These are phyloP conservation scores for Tetragonula clypearis DNA, from an alignment of 1,140 invertebrate genomes.

Conservation along the genomic window DNA sequence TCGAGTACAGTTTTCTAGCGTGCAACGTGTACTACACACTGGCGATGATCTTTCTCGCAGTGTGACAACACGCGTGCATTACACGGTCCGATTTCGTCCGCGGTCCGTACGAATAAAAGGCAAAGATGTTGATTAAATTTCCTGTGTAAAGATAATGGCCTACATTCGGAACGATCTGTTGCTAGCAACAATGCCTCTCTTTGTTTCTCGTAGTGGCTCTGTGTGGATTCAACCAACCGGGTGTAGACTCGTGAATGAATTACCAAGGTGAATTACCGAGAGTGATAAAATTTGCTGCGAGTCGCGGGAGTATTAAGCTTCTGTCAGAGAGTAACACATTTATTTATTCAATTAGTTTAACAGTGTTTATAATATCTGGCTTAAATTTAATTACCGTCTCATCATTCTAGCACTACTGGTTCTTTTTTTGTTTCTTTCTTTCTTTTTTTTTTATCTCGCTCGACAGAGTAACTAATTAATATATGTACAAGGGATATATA, in stretches of 20 bases:
- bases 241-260: not conserved
- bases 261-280: not conserved
- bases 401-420: not conserved
- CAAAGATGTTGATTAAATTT: constrained; percentile 46
- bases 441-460: not conserved
- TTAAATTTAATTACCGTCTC: constrained; percentile 9
- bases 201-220: not conserved
- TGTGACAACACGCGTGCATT: not conserved
- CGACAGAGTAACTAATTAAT: not conserved
- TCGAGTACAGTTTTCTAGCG: not conserved
- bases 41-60: not conserved
- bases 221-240: not conserved
- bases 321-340: not conserved
- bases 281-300: not conserved
- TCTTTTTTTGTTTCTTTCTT: not conserved
- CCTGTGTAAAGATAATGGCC: constrained; percentile 33
- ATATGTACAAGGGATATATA: not conserved
- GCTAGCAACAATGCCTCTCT: not conserved
- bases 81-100: constrained; percentile 29
- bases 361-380: not conserved
- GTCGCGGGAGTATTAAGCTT: not conserved
- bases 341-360: constrained; percentile 17
- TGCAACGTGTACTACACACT: not conserved
- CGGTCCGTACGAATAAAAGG: constrained; percentile 22
- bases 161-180: constrained; percentile 26